phyloP scores from a whole-genome alignment of 2,888 invertebrate genomes.

The Meghimatium bilineatum region DNA sequence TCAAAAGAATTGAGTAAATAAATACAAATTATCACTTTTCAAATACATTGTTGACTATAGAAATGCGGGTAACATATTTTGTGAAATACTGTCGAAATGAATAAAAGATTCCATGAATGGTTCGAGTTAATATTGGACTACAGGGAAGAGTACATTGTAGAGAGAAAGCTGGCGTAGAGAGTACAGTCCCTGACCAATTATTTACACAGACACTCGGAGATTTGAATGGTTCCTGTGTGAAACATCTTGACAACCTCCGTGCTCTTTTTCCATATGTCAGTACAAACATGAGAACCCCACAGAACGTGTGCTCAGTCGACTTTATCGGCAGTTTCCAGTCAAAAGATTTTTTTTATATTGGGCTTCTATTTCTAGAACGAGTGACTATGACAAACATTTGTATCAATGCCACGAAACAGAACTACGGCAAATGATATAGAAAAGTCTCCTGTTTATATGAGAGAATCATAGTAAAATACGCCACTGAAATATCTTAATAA shows the following conservation, averaged over 20 bases:
- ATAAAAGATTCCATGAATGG: not conserved
- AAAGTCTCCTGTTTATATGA: not conserved
- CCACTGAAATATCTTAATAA: not conserved
- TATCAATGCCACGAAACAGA: not conserved
- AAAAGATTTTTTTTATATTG: not conserved
- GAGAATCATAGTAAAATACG: not conserved
- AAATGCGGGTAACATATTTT: too few relatives aligned
- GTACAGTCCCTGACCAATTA: not conserved
- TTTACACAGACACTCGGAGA: not conserved
- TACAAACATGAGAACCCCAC: not conserved
- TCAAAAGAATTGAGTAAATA: too few relatives aligned
- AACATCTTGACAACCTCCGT: not conserved
- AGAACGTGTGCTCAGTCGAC: not conserved
- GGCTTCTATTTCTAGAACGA: not conserved
- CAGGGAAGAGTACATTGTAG: not conserved
- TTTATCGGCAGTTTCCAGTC: not conserved
- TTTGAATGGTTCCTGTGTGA: not conserved
- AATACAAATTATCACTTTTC: too few relatives aligned
- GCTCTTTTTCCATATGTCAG: not conserved
- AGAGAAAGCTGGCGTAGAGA: not conserved
- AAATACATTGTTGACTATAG: too few relatives aligned
- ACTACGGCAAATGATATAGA: not conserved
- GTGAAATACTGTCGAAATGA: not conserved
- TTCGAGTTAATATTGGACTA: not conserved
- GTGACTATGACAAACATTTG: not conserved